phyloP scores from a whole-genome alignment of 1,140 invertebrate species.

The Schlechtendalia chinensis region DNA sequence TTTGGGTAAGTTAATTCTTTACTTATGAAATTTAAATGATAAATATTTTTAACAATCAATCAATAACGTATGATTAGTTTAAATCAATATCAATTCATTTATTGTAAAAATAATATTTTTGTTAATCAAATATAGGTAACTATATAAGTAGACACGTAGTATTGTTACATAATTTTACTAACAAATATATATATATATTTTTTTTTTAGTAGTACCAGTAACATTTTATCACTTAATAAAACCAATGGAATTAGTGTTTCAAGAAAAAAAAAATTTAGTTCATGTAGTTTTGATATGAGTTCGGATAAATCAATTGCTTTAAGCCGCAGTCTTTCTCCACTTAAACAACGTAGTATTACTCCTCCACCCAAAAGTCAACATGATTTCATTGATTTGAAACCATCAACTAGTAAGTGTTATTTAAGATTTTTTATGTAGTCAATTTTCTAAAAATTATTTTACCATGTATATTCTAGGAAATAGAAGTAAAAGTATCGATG shows the following conservation, averaged over 20 bases:
- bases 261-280: constrained; percentile 37
- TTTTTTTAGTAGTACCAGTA: constrained; percentile 15
- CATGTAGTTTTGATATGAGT: constrained; percentile 37
- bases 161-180: background rate
- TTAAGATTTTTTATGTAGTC: background rate
- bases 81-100: no score
- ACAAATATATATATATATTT: no score
- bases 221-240: constrained; percentile 10
- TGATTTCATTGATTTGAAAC: background rate
- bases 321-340: constrained; percentile 36
- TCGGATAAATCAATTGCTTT: constrained; percentile 15
- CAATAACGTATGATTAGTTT: no score
- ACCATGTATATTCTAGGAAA: background rate
- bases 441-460: constrained; percentile 2
- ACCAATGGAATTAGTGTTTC: background rate
- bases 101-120: background rate
- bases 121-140: no score
- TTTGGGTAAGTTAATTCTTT: background rate
- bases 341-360: constrained; percentile 38
- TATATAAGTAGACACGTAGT: background rate
- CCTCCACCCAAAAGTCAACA: constrained; percentile 26
- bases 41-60: no score
- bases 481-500: constrained; percentile 40
- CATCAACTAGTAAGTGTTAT: constrained; percentile 5
- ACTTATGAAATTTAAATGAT: no score